Base-by-base conservation (phyloP, 2,888 invertebrate species). In the Sphinx pinastri region DNA sequence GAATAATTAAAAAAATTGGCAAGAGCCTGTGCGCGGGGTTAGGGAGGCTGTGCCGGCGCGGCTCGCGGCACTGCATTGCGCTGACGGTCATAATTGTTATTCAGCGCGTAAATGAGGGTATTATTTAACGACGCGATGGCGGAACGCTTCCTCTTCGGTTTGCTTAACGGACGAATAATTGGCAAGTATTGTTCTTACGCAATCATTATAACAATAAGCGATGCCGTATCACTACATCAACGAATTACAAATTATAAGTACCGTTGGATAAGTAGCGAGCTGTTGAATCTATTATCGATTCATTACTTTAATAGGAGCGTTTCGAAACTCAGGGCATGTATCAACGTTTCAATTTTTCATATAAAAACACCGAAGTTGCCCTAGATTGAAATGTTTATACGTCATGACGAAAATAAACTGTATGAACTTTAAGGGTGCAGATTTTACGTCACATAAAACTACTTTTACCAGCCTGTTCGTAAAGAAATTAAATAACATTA, bases 1-100 rank as follows among this genome's bases (percentile, higher is more conserved):
- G 87, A 84, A 88, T 88, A 87, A 88, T 89, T 88, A 88, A 87
- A 85, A 76, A 79, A 77, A 82, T 87, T 87, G 88, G 88, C 88
- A 87, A 83, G 78, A 79, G 78, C 49, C 13, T 19, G 19, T 45
- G 60, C 12, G n/a, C n/a, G 16, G 54, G 55, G 55, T 19, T 55
- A 19, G 55, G 19, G 16, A 16, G 55, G 54, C 54, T 16, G n/a
- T 13, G 57, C 10, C 14, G 16, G n/a, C 38, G 60, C 12, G 60
- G 47, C 19, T 63, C 38, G 80, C 82, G 81, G 83, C 82, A 82
- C 86, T 84, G 88, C 88, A 88, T 73, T 87, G 86, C 87, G 87
- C 81, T 78, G 73, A 75, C 72, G 74, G 72, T 73, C 76, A 77
- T 83, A 78, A 84, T 83, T 84, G 80, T 81, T 83, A 84, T 81